Evolutionary conservation across 1,140 invertebrate species (phyloP).

Genomic region (Sweltsa coloradensis): DNA sequence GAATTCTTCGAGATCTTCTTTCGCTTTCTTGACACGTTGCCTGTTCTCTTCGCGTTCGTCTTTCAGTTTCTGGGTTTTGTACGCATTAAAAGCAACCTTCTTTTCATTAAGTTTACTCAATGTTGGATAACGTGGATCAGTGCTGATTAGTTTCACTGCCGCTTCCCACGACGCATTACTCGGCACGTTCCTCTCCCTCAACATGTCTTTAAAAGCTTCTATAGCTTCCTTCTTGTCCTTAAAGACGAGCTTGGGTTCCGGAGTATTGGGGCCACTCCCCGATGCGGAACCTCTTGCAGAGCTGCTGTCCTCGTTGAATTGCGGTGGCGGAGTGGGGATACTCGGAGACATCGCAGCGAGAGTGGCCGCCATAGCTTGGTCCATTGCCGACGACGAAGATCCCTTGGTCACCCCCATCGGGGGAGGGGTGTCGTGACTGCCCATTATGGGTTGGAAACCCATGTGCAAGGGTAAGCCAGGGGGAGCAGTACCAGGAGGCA

Average conservation of each 20-base stretch:
- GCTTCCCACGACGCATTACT: conserved; percentile 95
- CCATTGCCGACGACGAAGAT: conserved; percentile 51
- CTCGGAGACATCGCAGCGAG: conserved; percentile 73
- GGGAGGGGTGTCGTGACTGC: too few species aligned
- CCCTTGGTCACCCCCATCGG: too few species aligned
- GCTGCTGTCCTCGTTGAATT: conserved; percentile 38
- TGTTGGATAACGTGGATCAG: conserved; percentile 85
- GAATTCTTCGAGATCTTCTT: conserved; percentile 95
- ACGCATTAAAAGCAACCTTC: conserved; percentile 97
- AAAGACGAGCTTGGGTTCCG: conserved; percentile 49
- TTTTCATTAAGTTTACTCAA: conserved; percentile 93
- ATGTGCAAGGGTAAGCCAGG: neutral
- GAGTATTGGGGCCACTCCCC: conserved; percentile 37
- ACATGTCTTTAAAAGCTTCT: conserved; percentile 90
- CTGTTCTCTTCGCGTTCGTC: conserved; percentile 95
- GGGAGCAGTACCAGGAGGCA: neutral
- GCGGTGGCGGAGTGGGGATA: conserved; percentile 44
- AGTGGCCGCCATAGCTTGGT: conserved; percentile 88
- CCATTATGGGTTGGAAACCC: conserved; percentile 17
- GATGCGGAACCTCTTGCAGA: conserved; percentile 34
- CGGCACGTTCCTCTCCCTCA: conserved; percentile 89
- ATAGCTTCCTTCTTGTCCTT: conserved; percentile 95
- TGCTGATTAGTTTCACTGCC: conserved; percentile 87
- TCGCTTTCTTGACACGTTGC: conserved; percentile 85
- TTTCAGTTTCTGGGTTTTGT: conserved; percentile 93